Conservation (phyloP, 2,888 invertebrate genomes). For the Microctonus aethiopoides region DNA sequence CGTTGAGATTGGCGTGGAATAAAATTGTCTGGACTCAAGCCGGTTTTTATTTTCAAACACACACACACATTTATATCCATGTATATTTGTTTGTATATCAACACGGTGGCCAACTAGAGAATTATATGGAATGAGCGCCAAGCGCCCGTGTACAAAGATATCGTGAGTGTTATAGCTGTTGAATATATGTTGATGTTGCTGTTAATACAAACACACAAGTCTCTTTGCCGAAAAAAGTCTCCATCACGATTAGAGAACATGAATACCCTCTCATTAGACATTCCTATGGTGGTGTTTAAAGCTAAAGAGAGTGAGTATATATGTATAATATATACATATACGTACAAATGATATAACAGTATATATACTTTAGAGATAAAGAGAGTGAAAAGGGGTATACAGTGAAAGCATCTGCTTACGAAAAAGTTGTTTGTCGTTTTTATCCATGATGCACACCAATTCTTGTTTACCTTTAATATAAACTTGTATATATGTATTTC, state of each 20-base stretch:
- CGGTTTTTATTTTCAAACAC: constrained; percentile 23
- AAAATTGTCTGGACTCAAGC: constrained; percentile 25
- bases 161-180: background rate
- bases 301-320: background rate
- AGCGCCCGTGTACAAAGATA: constrained; percentile 14
- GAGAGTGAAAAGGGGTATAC: background rate
- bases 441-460: background rate
- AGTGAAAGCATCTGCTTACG: constrained; percentile 25
- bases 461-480: background rate
- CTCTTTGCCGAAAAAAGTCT: constrained; percentile 33
- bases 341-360: background rate
- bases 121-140: constrained; percentile 4
- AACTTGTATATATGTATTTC: background rate
- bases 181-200: constrained; percentile 4
- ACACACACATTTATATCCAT: no score
- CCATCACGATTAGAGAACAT: constrained; percentile 37
- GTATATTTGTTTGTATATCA: no score
- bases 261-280: constrained; percentile 40
- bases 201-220: constrained; percentile 15
- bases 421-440: constrained; percentile 25
- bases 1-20: constrained; percentile 21
- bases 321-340: background rate
- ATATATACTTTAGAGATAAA: background rate
- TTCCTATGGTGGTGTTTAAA: constrained; percentile 33
- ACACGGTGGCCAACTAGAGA: background rate